A percentile compares a stretch with the other conserved stretches of the same genome.
These are phyloP conservation scores for Sebastes iracundus DNA, from an alignment of 2,797 vertebrate species.

Conservation along the genomic window DNA sequence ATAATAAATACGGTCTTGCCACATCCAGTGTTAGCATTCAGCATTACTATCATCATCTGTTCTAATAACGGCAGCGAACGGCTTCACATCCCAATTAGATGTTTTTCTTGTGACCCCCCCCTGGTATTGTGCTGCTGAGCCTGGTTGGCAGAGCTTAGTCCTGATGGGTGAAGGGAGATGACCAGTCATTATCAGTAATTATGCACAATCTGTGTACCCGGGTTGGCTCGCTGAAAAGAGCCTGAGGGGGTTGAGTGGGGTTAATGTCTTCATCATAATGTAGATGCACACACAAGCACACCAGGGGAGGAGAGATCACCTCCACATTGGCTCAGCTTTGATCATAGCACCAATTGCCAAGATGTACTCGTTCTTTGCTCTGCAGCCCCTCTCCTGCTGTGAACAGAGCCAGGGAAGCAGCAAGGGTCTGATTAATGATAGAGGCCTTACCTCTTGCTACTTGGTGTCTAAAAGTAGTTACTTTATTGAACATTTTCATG, in stretches of 20 bases:
- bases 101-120: slow-evolving; percentile 31
- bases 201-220: slow-evolving; percentile 75
- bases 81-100: slow-evolving; percentile 33
- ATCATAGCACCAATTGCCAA: slow-evolving; percentile 36
- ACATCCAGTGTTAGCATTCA: slow-evolving; percentile 10
- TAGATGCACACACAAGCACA: slow-evolving; percentile 35
- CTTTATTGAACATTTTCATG: background rate
- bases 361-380: slow-evolving; percentile 1
- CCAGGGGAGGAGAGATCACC: slow-evolving; percentile 41
- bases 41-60: slow-evolving; percentile 21
- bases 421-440: slow-evolving; percentile 36
- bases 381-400: slow-evolving; percentile 7
- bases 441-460: background rate
- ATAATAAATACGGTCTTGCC: slow-evolving; percentile 19
- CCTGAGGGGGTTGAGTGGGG: slow-evolving; percentile 45
- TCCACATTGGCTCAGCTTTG: slow-evolving; percentile 54
- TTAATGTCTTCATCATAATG: slow-evolving; percentile 79
- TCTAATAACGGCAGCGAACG: slow-evolving; percentile 23
- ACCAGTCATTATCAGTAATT: slow-evolving; percentile 83
- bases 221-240: slow-evolving; percentile 47
- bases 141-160: slow-evolving; percentile 63
- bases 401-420: slow-evolving; percentile 29
- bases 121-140: slow-evolving; percentile 45
- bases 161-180: slow-evolving; percentile 81
- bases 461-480: background rate